Conservation (phyloP, 1,140 invertebrate genomes). For the Trichonephila clavata region DNA sequence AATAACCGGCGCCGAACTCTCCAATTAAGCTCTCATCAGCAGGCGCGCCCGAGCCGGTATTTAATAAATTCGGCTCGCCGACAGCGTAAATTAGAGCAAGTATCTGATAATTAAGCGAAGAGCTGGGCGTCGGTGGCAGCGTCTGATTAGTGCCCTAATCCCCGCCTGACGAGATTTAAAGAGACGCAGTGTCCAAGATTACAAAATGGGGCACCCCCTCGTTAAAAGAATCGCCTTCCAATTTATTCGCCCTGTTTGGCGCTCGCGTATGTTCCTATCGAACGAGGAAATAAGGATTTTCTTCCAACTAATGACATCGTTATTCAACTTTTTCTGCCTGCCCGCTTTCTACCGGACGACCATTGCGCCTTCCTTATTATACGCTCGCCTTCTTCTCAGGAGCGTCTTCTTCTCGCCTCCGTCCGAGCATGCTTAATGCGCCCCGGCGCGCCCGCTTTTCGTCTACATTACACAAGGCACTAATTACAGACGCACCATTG, state of each 20-base stretch:
- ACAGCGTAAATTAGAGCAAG: slow-evolving; percentile 73
- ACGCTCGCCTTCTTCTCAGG: not conserved
- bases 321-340: slow-evolving; percentile 74
- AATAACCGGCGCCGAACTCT: slow-evolving; percentile 59
- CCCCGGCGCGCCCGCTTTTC: not conserved
- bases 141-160: slow-evolving; percentile 63
- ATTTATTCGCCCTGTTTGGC: slow-evolving; percentile 62
- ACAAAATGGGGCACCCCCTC: slow-evolving; percentile 61
- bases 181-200: slow-evolving; percentile 63
- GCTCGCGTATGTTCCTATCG: slow-evolving; percentile 16
- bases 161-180: slow-evolving; percentile 72
- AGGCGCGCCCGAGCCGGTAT: slow-evolving; percentile 53
- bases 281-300: slow-evolving; percentile 16
- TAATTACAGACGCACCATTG: slow-evolving; percentile 12
- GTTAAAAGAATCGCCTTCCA: slow-evolving; percentile 61
- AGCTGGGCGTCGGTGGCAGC: slow-evolving; percentile 16
- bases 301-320: slow-evolving; percentile 68
- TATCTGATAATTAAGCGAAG: slow-evolving; percentile 72
- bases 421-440: slow-evolving; percentile 18
- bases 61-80: slow-evolving; percentile 71
- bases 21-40: slow-evolving; percentile 72
- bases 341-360: slow-evolving; percentile 34
- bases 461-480: not conserved
- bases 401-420: slow-evolving; percentile 22
- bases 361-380: not conserved